These are phyloP conservation scores for Cheilosia grossa DNA, from an alignment of 2,888 invertebrate species.

Conservation along the genomic window DNA sequence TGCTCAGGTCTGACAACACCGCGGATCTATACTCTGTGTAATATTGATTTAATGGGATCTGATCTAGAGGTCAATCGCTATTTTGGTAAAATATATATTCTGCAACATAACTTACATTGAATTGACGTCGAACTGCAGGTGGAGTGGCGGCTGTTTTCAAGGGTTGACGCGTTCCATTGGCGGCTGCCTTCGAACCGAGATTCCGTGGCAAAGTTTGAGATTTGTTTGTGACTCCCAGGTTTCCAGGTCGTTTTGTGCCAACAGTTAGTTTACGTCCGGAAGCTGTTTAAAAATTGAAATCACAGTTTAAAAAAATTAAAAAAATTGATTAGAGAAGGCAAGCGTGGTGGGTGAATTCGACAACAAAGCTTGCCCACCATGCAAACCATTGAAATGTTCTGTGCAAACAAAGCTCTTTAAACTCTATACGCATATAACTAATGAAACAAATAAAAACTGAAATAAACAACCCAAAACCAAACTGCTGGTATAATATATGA, in stretches of 20 bases:
- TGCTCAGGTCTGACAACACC: not conserved
- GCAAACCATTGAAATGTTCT: slow-evolving; percentile 1
- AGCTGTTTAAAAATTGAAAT: slow-evolving; percentile 84
- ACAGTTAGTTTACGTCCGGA: slow-evolving; percentile 92
- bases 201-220: slow-evolving; percentile 94
- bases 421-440: slow-evolving; percentile 34
- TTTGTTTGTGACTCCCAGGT: slow-evolving; percentile 88
- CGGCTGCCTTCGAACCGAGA: slow-evolving; percentile 87
- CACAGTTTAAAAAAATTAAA: not conserved
- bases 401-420: slow-evolving; percentile 33
- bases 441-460: slow-evolving; percentile 16
- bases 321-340: not conserved
- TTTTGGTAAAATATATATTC: too few species aligned
- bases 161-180: slow-evolving; percentile 84
- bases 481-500: not conserved
- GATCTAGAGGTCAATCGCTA: too few species aligned
- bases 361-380: slow-evolving; percentile 49
- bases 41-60: too few species aligned
- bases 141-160: slow-evolving; percentile 91
- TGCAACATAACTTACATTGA: slow-evolving; percentile 85
- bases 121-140: slow-evolving; percentile 92
- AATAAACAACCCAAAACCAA: slow-evolving; percentile 12
- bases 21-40: too few species aligned
- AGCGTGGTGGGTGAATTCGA: slow-evolving; percentile 38
- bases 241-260: slow-evolving; percentile 88